Base-by-base conservation (phyloP, 1,140 invertebrate species). In the Drosophila arawakana region DNA sequence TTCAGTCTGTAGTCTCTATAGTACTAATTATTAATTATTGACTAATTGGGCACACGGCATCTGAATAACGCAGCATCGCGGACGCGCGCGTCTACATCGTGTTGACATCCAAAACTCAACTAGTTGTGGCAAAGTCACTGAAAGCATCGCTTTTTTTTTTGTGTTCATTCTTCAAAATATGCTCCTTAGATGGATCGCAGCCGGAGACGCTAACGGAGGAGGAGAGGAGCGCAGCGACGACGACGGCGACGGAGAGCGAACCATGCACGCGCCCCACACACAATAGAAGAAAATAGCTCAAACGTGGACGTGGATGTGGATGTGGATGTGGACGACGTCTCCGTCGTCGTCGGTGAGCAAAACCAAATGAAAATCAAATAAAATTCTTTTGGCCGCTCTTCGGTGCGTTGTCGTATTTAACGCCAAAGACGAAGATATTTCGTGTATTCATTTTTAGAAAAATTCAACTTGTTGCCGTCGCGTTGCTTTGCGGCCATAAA, bases 71-170 rank as follows among this genome's bases (percentile, higher is more conserved):
- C 82, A 79, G 72, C 83, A 67, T 70, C 54, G 76, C 44, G 69
- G 55, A 58, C 76, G 63, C 75, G 70, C 85, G 85, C 91, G 91
- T 84, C 60, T 79, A 81, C 84, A 78, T 89, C 85, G 80, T 89
- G 81, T 78, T 92, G 91, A 91, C 91, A 92, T 92, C 91, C 86
- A 92, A 92, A 92, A 91, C 91, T 84, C 91, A 91, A 92, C 91
- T 92, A 89, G 85, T 90, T 80, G 80, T 66, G 84, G 80, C 67
- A 83, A 84, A 88, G 79, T 84, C 78, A 84, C 80, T 81, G 70
- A 85, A 85, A 82, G 83, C 82, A 88, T 82, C 76, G 61, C 81
- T 89, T 84, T 76, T 63, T 70, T 30, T 30, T 30, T 30, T 30
- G 25, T 30, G 6, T 30, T 30, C 25, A 30, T 30, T 30, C 25